Evolutionary conservation across 2,888 invertebrate genomes (phyloP).

Genomic region (Conops quadrifasciatus): DNA sequence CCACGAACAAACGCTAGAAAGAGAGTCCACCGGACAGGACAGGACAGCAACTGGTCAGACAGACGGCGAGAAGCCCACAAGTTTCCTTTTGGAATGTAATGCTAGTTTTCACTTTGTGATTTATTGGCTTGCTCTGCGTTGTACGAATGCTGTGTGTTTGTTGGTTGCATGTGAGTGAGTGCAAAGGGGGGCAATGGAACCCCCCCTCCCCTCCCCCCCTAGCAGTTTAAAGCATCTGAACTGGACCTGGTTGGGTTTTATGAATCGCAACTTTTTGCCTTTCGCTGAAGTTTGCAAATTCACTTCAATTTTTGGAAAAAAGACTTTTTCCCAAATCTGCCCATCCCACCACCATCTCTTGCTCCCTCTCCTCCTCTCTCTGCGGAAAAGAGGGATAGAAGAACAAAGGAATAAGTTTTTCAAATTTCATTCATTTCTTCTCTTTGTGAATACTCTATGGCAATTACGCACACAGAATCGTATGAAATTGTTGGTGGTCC

Average conservation of each 20-base stretch:
- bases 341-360: not conserved
- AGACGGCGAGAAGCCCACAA: constrained; percentile 54
- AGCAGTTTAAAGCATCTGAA: constrained; percentile 1
- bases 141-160: constrained; percentile 55
- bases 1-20: not conserved
- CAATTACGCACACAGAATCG: constrained; percentile 36
- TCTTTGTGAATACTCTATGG: constrained; percentile 21
- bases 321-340: constrained; percentile 17
- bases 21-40: not conserved
- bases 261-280: constrained; percentile 28
- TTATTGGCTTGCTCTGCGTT: constrained; percentile 59
- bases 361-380: too few species aligned
- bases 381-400: constrained; percentile 6
- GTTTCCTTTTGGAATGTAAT: constrained; percentile 52
- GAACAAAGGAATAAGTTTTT: constrained; percentile 37
- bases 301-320: constrained; percentile 26
- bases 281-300: constrained; percentile 36
- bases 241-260: constrained; percentile 22
- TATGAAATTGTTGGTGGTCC: constrained; percentile 25
- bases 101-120: constrained; percentile 59
- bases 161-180: not conserved
- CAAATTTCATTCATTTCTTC: constrained; percentile 11
- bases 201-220: not conserved
- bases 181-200: not conserved
- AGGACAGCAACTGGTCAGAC: constrained; percentile 41